Evolutionary conservation across 2,888 invertebrate species (phyloP), one percentile per base, ranked within the genome.

Genomic region (Aphidoletes aphidimyza): DNA sequence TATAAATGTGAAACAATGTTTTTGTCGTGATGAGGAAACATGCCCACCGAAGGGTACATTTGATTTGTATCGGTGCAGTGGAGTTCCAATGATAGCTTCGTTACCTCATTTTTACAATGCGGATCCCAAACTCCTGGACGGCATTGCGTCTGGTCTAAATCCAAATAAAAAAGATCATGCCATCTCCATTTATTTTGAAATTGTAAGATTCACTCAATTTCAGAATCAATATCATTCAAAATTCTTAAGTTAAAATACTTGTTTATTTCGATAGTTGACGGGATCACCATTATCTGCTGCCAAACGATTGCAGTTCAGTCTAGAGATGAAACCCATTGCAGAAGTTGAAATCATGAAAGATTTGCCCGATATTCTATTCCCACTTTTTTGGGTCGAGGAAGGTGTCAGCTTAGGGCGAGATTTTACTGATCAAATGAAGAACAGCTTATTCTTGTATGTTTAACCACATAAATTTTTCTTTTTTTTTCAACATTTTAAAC

Each of bases 301-400:
- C 84, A 95, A 95, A 88, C 91, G 96, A 26, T 88, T 96, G 0
- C 95, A 95, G 88, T 95, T 96, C 87, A 95, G 93, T 88, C 90
- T 96, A 86, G 92, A 92, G 78, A 88, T 96, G 1, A 89, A 93
- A 84, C 88, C 89, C 0, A 91, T 94, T 0, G 92, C 92, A 0
- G 94, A 95, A 88, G 89, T 95, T 14, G 93, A 93, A 0, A 88
- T 93, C 0, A 93, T 94, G 90, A 93, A 93, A 86, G 92, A 93
- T 59, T 89, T 95, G 3, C 93, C 94, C 0, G 91, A 92, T 8
- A 91, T 93, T 0, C 88, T 95, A 0, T 88, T 93, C n/a, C 96
- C 96, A 0, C n/a, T 96, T 1, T 93, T 96, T 87, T 96, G 96
- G 96, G 90, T 96, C 0, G 95, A 96, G 87, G 96, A 96, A 92